Evolutionary conservation across 2,888 invertebrate genomes (phyloP), one percentile per base, ranked within the genome.

Genomic region (Parapristionchus giblindavisi): DNA sequence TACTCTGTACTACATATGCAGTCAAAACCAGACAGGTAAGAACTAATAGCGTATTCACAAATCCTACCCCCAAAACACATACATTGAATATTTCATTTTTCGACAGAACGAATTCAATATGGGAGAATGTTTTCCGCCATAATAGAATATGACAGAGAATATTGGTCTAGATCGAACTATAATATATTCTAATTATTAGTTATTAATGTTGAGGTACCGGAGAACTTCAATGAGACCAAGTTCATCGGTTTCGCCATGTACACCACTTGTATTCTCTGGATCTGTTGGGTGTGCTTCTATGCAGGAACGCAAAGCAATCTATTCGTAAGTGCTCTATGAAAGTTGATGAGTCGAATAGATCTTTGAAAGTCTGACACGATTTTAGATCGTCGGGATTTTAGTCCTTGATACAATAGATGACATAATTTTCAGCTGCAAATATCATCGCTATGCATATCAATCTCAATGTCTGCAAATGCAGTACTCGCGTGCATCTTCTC

Each of bases 201-300:
- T n/a, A n/a, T n/a, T n/a, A n/a, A n/a, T n/a, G n/a, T 73, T 11
- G 38, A 78, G 80, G 93, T 93, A 81, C 93, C 93, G 8, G 93
- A 93, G 88, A 93, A 87, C 73, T 87, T 87, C 77, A 87, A 87
- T 76, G 87, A 87, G 73, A 87, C 87, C 1, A 83, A 87, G 87
- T 93, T 93, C 88, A 93, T 93, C 84, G 93, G 93, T 63, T 93
- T 93, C 85, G 80, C 83, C 5, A 83, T 82, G 82, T 83, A 83
- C 76, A 92, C 92, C 0, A 93, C 93, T 0, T 93, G 93, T 87
- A 93, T 93, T 75, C 92, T 93, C 29, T 93, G 93, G 93, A 90
- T 93, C 58, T 92, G 92, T 54, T 93, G 93, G 89, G 91, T 93
- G 58, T 93, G 93, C 21, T 93, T 93, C 81, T 93, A 93, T 88